Percentiles rank a stretch among this genome's conserved stretches.
phyloP scores from a whole-genome alignment of 2,888 invertebrate species.

The Omphaloscelis lunosa region DNA sequence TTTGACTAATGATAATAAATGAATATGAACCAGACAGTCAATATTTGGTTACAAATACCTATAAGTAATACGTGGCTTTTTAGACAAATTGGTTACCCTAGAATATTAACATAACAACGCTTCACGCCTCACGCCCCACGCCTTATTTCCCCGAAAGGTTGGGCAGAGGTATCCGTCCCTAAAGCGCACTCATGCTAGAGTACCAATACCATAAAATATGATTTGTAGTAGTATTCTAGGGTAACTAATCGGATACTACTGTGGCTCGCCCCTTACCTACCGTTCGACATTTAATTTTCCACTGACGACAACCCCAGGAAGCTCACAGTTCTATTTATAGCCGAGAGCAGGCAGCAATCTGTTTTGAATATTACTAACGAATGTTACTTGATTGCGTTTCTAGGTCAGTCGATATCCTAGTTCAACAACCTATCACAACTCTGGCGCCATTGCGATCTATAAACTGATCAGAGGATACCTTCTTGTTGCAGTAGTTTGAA shows the following conservation, averaged over 20 bases:
- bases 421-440: constrained; percentile 36
- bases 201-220: too few species aligned
- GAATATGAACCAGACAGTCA: background rate
- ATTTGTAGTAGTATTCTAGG: background rate
- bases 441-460: constrained; percentile 15
- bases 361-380: constrained; percentile 43
- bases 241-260: too few species aligned
- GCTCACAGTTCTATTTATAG: constrained; percentile 41
- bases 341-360: constrained; percentile 18
- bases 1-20: background rate
- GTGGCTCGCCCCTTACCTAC: background rate
- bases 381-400: constrained; percentile 51
- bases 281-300: background rate
- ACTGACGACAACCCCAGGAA: background rate
- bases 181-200: too few species aligned
- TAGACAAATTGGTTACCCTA: background rate
- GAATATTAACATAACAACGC: background rate
- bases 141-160: too few species aligned
- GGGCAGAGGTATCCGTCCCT: too few species aligned
- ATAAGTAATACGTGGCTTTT: background rate
- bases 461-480: background rate
- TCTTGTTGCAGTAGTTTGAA: constrained; percentile 19
- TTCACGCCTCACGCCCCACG: too few species aligned
- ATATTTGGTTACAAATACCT: background rate
- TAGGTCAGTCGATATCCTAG: constrained; percentile 53